Conservation (phyloP, 1,140 invertebrate genomes). For the Thrips palmi region DNA sequence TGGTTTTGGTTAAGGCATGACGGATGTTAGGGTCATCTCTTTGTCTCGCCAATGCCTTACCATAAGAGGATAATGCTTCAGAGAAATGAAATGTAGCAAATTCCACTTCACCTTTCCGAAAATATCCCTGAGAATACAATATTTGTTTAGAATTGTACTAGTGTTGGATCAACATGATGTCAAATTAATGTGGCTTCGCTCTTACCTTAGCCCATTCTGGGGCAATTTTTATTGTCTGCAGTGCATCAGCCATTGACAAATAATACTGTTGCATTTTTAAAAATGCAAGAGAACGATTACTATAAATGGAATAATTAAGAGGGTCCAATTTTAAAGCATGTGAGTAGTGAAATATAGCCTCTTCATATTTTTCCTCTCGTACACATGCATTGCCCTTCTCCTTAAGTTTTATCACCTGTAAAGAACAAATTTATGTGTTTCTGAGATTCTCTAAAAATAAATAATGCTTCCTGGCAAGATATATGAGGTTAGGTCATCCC, state of each 20-base stretch:
- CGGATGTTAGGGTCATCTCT: slow-evolving; percentile 45
- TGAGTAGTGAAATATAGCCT: slow-evolving; percentile 62
- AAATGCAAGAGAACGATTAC: slow-evolving; percentile 63
- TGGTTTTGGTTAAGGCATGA: slow-evolving; percentile 40
- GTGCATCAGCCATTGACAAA: slow-evolving; percentile 57
- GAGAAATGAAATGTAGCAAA: slow-evolving; percentile 43
- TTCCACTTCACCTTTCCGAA: slow-evolving; percentile 59
- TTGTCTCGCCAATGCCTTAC: slow-evolving; percentile 41
- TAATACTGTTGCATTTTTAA: slow-evolving; percentile 58
- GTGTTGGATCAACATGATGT: background rate
- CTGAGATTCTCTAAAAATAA: no score
- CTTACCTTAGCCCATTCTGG: slow-evolving; percentile 62
- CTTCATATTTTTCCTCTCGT: slow-evolving; percentile 47
- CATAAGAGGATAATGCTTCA: slow-evolving; percentile 53
- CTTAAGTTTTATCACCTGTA: slow-evolving; percentile 35
- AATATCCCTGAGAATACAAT: slow-evolving; percentile 45
- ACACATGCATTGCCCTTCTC: slow-evolving; percentile 58
- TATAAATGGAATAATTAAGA: slow-evolving; percentile 49
- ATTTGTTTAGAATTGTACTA: slow-evolving; percentile 1
- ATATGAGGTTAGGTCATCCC: no score
- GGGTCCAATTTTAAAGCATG: slow-evolving; percentile 58
- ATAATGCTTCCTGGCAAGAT: no score
- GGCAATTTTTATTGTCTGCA: slow-evolving; percentile 49
- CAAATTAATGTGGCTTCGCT: slow-evolving; percentile 1
- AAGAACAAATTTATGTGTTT: slow-evolving; percentile 12